Evolutionary conservation across 2,888 invertebrate species (phyloP), one percentile per base, ranked within the genome.

Genomic region (Minunthozetes semirufus): DNA sequence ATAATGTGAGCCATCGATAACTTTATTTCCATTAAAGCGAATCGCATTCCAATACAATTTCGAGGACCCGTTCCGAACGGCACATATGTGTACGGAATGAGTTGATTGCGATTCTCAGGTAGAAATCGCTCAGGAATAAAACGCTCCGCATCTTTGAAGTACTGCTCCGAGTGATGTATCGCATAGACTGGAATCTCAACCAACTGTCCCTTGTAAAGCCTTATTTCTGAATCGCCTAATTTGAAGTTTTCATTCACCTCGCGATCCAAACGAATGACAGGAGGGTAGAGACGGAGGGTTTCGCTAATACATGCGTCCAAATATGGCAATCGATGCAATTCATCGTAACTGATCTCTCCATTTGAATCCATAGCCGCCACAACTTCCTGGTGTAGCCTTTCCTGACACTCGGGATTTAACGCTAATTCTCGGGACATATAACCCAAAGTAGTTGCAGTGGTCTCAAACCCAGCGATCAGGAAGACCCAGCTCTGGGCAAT

Each of bases 391-490:
- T 68, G 46, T 3, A 76, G 63, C 61, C 66, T 72, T 13, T 76
- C 50, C 50, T 76, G 76, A 46, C 38, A 42, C 22, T 61, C 72
- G 15, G 27, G 72, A 66, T 76, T 25, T 9, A 19, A 1, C 5
- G 75, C 70, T 33, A 76, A 33, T 15, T 15, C 27, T 50, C 72
- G 75, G 19, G 53, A 22, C 8, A 71, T 6, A 19, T 42, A 33
- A 8, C 42, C 59, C 25, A 76, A 9, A 5, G 75, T 66, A 9
- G 75, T 50, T 11, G 75, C 53, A 6, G 75, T 76, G 5, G 76
- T 75, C 46, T 76, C 76, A 38, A 72, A 63, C 15, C 72, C 76
- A 19, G 76, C 72, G 22, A 76, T 27, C 27, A 76, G 22, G 56
- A 76, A 76, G 9, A 72, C 17, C 22, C 75, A 25, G 8, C 38